Base-by-base conservation (phyloP, 1,140 invertebrate species). In the Triops cancriformis region DNA sequence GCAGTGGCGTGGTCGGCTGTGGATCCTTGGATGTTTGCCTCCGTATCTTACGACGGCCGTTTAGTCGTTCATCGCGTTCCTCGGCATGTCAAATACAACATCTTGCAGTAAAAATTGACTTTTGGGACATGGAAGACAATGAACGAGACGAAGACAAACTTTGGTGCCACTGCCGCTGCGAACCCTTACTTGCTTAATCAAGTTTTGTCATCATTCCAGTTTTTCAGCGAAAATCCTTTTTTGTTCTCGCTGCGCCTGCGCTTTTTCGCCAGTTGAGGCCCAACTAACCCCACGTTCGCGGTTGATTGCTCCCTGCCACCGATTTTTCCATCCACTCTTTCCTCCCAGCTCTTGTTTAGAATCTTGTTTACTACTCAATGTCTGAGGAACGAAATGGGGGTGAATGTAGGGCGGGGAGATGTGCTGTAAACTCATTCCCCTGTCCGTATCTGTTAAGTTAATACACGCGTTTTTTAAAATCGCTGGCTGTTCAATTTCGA, bases 1-100 rank as follows among this genome's bases (percentile, higher is more conserved):
- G 93, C 93, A 82, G 94, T 93, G 0, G 96, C 97, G 85, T 99
- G 97, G 97, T 97, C 96, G 77, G 90, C 92, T 51, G 93, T 94
- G 51, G 97, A 99, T 87, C 96, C 97, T 23, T 99, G 97, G 97
- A 93, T 95, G 64, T 98, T 98, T 89, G 97, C 97, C 37, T 98
- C 96, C 0, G 87, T 99, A 0, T 97, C 95, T 84, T 98, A 97
- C 85, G 97, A 99, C 87, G 97, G 96, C 4, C 86, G 97, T 79
- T 88, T 98, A 42, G 91, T 98, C 51, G 91, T 99, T 75, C 97
- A 96, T 75, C 89, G 92, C 84, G 96, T 99, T 5, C 96, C 96
- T 27, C 88, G 93, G 80, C 91, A 93, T 80, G 93, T 95, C 83
- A 98, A 98, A 87, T 97, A 97, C 83, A 91, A 92, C 86, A 92